Conservation (phyloP, 2,888 invertebrate species). For the Chrysina gloriosa region DNA sequence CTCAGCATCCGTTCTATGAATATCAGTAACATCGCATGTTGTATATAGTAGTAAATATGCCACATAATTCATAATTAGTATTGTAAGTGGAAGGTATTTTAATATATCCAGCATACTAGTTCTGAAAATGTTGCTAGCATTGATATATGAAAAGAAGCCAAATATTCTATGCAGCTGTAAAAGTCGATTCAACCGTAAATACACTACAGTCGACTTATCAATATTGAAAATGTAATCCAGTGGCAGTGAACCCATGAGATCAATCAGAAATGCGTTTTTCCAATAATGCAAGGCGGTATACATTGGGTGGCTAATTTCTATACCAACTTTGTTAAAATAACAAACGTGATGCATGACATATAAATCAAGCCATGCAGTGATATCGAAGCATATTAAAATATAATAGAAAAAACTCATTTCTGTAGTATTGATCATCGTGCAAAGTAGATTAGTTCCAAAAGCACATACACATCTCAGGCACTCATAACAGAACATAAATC, state of each 20-base stretch:
- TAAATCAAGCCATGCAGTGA: slow-evolving; percentile 48
- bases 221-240: slow-evolving; percentile 43
- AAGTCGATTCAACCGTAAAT: slow-evolving; percentile 43
- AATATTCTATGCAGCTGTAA: slow-evolving; percentile 40
- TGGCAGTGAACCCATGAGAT: slow-evolving; percentile 50
- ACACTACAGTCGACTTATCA: background rate
- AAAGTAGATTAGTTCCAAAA: slow-evolving; percentile 44
- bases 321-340: slow-evolving; percentile 49
- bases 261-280: slow-evolving; percentile 49
- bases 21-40: slow-evolving; percentile 31
- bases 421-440: slow-evolving; percentile 37
- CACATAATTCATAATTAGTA: slow-evolving; percentile 34
- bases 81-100: slow-evolving; percentile 41
- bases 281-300: slow-evolving; percentile 51
- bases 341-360: slow-evolving; percentile 51
- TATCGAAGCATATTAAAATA: slow-evolving; percentile 45
- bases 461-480: slow-evolving; percentile 44
- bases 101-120: slow-evolving; percentile 19
- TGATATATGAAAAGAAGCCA: slow-evolving; percentile 22
- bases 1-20: background rate
- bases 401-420: slow-evolving; percentile 38
- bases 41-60: slow-evolving; percentile 32
- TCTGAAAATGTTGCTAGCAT: slow-evolving; percentile 23
- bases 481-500: slow-evolving; percentile 50
- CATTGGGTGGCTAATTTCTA: slow-evolving; percentile 52